A percentile compares a stretch with the other conserved stretches of the same genome.
phyloP scores from a whole-genome alignment of 2,888 invertebrate species.

The Ctenicera cuprea region DNA sequence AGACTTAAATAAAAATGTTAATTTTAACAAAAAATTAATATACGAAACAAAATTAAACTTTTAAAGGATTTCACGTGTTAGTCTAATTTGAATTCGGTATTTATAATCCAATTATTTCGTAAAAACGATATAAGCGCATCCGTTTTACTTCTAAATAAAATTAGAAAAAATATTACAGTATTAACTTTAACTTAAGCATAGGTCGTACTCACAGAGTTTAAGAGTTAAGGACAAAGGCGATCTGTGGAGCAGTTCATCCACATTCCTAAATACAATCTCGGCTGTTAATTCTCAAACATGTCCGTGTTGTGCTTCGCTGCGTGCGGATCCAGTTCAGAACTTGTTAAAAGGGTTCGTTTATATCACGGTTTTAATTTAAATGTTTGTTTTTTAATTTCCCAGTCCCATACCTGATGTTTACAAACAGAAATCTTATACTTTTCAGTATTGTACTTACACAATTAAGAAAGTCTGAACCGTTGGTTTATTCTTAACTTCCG shows the following conservation, averaged over 20 bases:
- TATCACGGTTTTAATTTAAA: conserved; percentile 59
- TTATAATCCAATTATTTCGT: no score
- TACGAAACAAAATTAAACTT: no score
- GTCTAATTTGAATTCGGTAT: no score
- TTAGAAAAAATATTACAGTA: no score
- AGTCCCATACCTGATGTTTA: conserved; percentile 38
- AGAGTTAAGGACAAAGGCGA: conserved; percentile 51
- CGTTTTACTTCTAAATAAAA: no score
- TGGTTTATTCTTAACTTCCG: no score
- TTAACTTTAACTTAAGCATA: no score
- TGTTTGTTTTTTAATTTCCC: conserved; percentile 53
- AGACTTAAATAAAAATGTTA: no score
- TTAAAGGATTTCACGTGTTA: no score
- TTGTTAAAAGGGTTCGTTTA: conserved; percentile 59
- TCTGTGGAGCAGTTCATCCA: conserved; percentile 61
- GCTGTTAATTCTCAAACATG: conserved; percentile 68
- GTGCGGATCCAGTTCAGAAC: conserved; percentile 67
- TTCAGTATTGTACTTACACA: neutral
- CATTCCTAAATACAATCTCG: conserved; percentile 68
- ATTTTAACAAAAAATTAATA: no score
- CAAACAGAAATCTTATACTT: neutral
- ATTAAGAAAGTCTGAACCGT: neutral
- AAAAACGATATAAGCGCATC: no score
- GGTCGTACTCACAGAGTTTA: neutral
- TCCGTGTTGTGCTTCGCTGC: conserved; percentile 67